Evolutionary conservation across 30 jellyfish, hydroid and myxozoan species (phyloP).

Genomic region (Clytia hemisphaerica): DNA sequence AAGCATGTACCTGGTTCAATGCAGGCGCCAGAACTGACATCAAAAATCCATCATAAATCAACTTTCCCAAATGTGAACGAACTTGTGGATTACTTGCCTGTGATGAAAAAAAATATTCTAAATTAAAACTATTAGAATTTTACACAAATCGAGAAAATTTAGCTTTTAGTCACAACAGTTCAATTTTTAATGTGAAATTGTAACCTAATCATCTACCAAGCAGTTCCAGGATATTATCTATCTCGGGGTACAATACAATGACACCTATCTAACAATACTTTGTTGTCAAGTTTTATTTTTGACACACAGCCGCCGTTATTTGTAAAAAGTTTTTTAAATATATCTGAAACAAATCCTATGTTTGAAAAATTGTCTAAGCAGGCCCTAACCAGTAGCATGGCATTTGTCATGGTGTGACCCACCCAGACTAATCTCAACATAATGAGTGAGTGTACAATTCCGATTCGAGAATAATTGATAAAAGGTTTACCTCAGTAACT

Average conservation of each 20-base stretch:
- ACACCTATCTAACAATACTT: not conserved
- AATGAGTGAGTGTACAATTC: too few relatives aligned
- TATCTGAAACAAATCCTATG: not conserved
- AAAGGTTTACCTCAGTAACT: constrained; percentile 61
- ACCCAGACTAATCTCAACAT: too few relatives aligned
- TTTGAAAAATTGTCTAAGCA: not conserved
- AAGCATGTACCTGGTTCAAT: constrained; percentile 81
- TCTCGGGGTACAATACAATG: too few relatives aligned
- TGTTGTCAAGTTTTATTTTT: not conserved
- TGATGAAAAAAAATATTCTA: not conserved
- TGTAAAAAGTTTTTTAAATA: not conserved
- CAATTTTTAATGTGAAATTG: not conserved
- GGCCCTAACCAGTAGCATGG: too few relatives aligned
- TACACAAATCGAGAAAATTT: not conserved
- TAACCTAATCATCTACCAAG: too few relatives aligned
- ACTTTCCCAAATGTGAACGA: constrained; percentile 38
- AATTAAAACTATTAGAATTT: not conserved
- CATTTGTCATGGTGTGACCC: too few relatives aligned
- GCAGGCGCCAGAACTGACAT: constrained; percentile 92
- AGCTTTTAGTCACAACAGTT: not conserved
- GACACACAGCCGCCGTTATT: not conserved
- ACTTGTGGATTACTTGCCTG: constrained; percentile 41
- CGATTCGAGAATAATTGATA: too few relatives aligned
- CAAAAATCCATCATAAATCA: constrained; percentile 80
- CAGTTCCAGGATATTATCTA: too few relatives aligned